A percentile compares a stretch with the other conserved stretches of the same genome.
These are phyloP conservation scores for Trichacis sp. DNA, from an alignment of 2,888 invertebrate genomes.

Conservation along the genomic window DNA sequence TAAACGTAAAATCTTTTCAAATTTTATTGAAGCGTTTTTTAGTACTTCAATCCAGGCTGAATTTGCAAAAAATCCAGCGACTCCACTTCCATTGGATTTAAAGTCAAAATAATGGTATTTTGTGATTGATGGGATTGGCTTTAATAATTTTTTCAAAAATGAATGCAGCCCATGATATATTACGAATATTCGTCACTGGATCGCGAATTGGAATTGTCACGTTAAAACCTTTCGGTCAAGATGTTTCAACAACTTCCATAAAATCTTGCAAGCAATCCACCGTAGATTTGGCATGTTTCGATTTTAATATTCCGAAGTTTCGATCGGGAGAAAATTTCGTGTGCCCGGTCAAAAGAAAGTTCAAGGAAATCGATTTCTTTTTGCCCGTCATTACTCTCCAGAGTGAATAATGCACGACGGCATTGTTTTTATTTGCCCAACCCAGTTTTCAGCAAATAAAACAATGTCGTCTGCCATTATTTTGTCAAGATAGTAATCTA, in stretches of 20 bases:
- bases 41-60: no score
- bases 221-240: background rate
- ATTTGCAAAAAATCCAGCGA: background rate
- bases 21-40: no score
- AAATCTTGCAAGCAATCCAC: background rate
- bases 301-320: constrained; percentile 1
- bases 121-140: no score
- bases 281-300: background rate
- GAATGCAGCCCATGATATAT: background rate
- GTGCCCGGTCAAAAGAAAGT: background rate
- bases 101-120: background rate
- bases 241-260: background rate
- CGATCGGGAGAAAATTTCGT: background rate
- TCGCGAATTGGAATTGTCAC: background rate
- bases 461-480: background rate
- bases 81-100: background rate
- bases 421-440: constrained; percentile 4
- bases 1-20: no score
- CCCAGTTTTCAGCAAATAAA: background rate
- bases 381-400: background rate
- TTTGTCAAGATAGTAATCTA: background rate
- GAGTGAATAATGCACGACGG: background rate
- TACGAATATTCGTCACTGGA: background rate
- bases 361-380: background rate
- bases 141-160: no score